phyloP scores from a whole-genome alignment of 1,140 invertebrate species.

The Drosophila watanabei region DNA sequence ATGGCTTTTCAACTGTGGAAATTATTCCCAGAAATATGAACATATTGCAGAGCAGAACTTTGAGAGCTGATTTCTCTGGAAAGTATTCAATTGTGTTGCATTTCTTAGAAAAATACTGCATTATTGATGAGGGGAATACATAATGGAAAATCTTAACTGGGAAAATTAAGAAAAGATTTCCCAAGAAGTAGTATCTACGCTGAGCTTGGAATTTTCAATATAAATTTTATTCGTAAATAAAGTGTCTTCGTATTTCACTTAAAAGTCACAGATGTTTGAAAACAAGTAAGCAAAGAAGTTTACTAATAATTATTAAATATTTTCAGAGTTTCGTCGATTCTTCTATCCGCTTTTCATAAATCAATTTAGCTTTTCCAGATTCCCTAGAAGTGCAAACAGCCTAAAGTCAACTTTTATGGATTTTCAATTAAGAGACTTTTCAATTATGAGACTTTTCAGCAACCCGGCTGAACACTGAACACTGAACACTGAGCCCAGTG shows the following conservation, averaged over 20 bases:
- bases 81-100: not conserved
- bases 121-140: not conserved
- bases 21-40: not conserved
- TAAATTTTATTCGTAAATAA: not conserved
- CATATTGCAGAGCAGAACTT: not conserved
- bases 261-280: not conserved
- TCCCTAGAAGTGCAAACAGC: not conserved
- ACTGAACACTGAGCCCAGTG: not conserved
- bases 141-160: not conserved
- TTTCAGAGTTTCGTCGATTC: too few relatives aligned
- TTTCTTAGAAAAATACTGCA: not conserved
- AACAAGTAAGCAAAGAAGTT: not conserved
- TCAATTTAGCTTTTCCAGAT: not conserved
- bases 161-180: not conserved
- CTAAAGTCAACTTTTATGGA: conserved; percentile 16
- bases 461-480: not conserved
- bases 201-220: not conserved
- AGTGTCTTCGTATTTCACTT: not conserved
- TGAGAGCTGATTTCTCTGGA: not conserved
- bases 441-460: conserved; percentile 1
- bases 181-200: not conserved
- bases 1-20: not conserved
- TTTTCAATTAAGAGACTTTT: conserved; percentile 17
- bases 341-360: not conserved
- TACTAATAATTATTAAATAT: not conserved